Evolutionary conservation across 1,140 invertebrate species (phyloP).

Genomic region (Drosophila subobscura): DNA sequence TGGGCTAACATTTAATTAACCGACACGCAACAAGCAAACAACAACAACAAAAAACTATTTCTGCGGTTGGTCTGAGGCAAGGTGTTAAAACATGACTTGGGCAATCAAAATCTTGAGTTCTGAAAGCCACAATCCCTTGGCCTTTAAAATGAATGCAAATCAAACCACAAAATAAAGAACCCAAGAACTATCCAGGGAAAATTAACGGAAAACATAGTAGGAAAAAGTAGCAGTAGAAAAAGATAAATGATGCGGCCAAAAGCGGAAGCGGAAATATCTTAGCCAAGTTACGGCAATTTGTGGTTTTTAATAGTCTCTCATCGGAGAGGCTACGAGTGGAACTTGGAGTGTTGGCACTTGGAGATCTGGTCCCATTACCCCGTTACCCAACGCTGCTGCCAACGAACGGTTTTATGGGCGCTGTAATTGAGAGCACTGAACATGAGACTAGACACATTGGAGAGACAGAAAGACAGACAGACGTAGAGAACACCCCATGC

Average conservation of each 20-base stretch:
- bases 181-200: constrained; percentile 23
- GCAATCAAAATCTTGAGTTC: constrained; percentile 18
- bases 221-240: constrained; percentile 18
- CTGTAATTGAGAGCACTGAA: constrained; percentile 58
- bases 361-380: constrained; percentile 15
- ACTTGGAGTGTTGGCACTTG: not conserved
- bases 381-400: not conserved
- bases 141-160: constrained; percentile 28
- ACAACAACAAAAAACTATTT: not conserved
- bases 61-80: constrained; percentile 9
- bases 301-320: constrained; percentile 62
- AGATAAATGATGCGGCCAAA: constrained; percentile 60
- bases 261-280: constrained; percentile 75
- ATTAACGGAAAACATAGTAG: constrained; percentile 2
- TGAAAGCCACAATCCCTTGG: constrained; percentile 6
- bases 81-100: constrained; percentile 28
- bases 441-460: constrained; percentile 35
- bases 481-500: constrained; percentile 25
- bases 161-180: constrained; percentile 30
- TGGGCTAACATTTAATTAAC: constrained; percentile 6
- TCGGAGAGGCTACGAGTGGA: no score
- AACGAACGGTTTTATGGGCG: constrained; percentile 45
- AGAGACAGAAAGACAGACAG: no score
- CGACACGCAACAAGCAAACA: not conserved
- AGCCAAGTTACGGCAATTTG: constrained; percentile 76